Percentiles rank a stretch among this genome's conserved stretches.
These are phyloP conservation scores for Tetramorium bicarinatum DNA, from an alignment of 2,888 invertebrate genomes.

Conservation along the genomic window DNA sequence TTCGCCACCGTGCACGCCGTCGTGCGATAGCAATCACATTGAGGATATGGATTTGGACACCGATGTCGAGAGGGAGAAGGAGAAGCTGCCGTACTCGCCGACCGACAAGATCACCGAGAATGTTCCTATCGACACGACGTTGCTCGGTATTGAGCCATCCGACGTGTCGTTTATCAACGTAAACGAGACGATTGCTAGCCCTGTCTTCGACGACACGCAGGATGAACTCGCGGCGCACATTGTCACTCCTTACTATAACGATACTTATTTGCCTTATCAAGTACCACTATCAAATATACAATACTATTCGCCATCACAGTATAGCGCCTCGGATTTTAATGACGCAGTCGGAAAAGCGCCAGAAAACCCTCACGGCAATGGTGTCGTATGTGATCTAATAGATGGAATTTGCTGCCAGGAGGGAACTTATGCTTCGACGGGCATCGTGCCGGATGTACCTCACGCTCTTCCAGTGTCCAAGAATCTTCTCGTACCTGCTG, in stretches of 20 bases:
- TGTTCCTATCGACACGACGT: conserved; percentile 75
- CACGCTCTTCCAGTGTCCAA: conserved; percentile 4
- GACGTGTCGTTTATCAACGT: conserved; percentile 76
- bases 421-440: not conserved
- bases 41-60: conserved; percentile 85
- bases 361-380: not conserved
- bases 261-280: not conserved
- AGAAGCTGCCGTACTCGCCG: conserved; percentile 82
- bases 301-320: not conserved
- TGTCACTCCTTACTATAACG: not conserved
- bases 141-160: conserved; percentile 78
- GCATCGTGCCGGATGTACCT: not conserved
- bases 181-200: conserved; percentile 51
- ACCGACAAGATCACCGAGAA: conserved; percentile 79
- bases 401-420: conserved; percentile 38
- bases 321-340: not conserved
- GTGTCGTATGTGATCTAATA: conserved; percentile 14
- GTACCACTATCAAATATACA: not conserved
- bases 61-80: conserved; percentile 82
- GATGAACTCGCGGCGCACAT: not conserved
- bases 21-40: conserved; percentile 66
- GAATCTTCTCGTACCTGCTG: not conserved
- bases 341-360: not conserved
- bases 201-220: conserved; percentile 33
- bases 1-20: conserved; percentile 67